Conservation (phyloP, 2,797 vertebrate genomes). For the Tinamus major region DNA sequence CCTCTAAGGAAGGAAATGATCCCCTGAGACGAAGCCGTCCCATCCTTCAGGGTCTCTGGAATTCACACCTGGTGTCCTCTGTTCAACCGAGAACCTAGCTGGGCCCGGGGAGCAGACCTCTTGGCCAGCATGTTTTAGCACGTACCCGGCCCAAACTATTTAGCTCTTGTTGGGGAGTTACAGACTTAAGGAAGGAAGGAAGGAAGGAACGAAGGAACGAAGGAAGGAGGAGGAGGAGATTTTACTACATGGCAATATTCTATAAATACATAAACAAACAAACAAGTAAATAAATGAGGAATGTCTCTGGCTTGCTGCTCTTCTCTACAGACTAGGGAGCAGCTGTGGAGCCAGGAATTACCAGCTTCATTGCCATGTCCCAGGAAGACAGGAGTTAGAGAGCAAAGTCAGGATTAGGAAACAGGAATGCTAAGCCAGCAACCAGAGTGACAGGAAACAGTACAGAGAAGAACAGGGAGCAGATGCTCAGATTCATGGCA, state of each 20-base stretch:
- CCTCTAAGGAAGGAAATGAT: not conserved
- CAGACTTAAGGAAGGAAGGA: not conserved
- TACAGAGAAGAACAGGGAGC: not conserved
- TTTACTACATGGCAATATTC: not conserved
- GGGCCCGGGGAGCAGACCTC: not conserved
- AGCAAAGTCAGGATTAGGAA: not conserved
- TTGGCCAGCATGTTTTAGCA: not conserved
- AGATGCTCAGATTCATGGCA: not conserved
- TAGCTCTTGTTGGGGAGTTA: not conserved
- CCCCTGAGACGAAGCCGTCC: not conserved
- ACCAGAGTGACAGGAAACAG: not conserved
- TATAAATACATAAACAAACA: constrained; percentile 37
- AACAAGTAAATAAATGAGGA: not conserved
- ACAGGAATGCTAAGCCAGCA: not conserved
- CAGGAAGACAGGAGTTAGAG: constrained; percentile 18
- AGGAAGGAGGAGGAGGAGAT: not conserved
- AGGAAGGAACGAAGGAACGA: not conserved
- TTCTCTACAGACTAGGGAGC: not conserved
- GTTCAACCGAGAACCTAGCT: not conserved
- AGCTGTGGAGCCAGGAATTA: not conserved
- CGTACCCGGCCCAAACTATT: not conserved
- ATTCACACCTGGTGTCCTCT: not conserved
- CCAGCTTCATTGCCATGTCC: not conserved
- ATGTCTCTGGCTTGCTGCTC: constrained; percentile 15
- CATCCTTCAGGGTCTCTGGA: not conserved